Evolutionary conservation across 2,113 vertebrate species (phyloP).

Genomic region (Petroica traversi): DNA sequence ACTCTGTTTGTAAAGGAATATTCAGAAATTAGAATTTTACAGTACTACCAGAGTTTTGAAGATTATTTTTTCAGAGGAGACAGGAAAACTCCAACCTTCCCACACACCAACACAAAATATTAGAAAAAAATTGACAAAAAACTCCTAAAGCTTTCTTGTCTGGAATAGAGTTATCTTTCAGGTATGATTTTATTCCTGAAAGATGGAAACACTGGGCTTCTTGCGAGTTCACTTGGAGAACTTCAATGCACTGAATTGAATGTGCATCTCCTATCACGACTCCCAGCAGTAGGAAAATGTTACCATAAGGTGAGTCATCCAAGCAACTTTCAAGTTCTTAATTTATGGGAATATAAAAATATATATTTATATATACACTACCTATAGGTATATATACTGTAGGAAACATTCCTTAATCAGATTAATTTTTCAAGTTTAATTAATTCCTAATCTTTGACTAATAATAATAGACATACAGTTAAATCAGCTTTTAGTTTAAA

Average conservation of each 20-base stretch:
- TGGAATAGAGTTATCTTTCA: not conserved
- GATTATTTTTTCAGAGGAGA: not conserved
- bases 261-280: fast-evolving
- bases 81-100: not conserved
- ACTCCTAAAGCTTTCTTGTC: not conserved
- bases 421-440: not conserved
- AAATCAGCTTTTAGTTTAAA: not conserved
- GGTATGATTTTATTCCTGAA: not conserved
- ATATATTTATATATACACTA: not conserved
- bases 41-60: not conserved
- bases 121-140: not conserved
- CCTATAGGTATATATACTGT: not conserved
- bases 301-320: not conserved
- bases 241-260: not conserved
- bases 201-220: not conserved
- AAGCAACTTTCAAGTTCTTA: not conserved
- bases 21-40: not conserved
- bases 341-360: not conserved
- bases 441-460: not conserved
- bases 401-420: not conserved
- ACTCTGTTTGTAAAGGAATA: slow-evolving; percentile 75
- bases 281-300: not conserved
- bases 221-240: not conserved
- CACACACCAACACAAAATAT: not conserved
- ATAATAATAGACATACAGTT: not conserved